phyloP scores from a whole-genome alignment of 2,797 vertebrate species.

The Forpus xanthops region DNA sequence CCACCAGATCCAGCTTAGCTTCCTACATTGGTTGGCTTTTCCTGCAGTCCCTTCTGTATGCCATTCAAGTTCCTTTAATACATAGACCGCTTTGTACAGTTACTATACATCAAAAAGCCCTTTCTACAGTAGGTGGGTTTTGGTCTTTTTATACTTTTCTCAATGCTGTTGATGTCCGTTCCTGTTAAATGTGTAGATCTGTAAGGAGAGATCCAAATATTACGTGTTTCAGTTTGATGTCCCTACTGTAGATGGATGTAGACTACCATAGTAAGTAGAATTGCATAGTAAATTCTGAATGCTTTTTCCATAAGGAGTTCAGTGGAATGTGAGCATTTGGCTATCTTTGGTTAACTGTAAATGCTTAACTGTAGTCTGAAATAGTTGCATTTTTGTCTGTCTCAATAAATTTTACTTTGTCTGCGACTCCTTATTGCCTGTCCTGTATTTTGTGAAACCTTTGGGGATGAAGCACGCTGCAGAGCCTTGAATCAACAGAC shows the following conservation, averaged over 20 bases:
- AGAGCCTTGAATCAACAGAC: background rate
- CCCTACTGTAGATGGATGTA: conserved; percentile 81
- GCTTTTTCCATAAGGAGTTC: conserved; percentile 79
- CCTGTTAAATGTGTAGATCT: conserved; percentile 73
- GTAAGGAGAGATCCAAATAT: conserved; percentile 72
- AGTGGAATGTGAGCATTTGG: conserved; percentile 84
- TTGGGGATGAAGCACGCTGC: background rate
- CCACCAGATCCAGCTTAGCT: conserved; percentile 6
- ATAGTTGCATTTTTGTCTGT: conserved; percentile 83
- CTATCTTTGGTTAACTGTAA: conserved; percentile 80
- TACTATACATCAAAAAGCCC: conserved; percentile 69
- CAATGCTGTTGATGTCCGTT: conserved; percentile 75
- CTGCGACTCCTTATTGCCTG: conserved; percentile 65
- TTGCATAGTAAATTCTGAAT: conserved; percentile 78
- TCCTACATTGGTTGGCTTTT: conserved; percentile 37
- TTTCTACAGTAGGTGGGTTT: conserved; percentile 79
- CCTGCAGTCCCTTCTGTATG: conserved; percentile 36
- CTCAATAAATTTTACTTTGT: conserved; percentile 89
- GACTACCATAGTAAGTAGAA: conserved; percentile 73
- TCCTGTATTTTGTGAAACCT: conserved; percentile 27
- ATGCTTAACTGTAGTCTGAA: conserved; percentile 79
- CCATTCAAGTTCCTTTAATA: conserved; percentile 8
- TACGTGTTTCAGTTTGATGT: conserved; percentile 81
- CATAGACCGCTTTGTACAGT: conserved; percentile 72
- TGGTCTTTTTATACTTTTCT: conserved; percentile 82